A percentile compares a stretch with the other conserved stretches of the same genome.
phyloP scores from a whole-genome alignment of 1,140 invertebrate species.

The Tigriopus japonicus region DNA sequence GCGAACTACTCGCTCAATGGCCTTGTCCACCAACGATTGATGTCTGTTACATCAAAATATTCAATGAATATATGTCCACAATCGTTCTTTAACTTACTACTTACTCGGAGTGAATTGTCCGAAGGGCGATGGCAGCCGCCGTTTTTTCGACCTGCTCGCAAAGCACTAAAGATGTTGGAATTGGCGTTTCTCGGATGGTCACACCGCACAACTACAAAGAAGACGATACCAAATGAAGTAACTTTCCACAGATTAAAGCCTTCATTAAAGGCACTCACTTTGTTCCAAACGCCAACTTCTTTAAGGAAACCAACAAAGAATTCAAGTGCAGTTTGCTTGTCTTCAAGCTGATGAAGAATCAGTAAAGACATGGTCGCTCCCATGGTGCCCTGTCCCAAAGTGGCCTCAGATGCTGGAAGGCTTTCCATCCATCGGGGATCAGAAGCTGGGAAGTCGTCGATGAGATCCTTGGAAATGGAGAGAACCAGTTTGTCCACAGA shows the following conservation, averaged over 20 bases:
- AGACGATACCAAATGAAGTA: slow-evolving; percentile 13
- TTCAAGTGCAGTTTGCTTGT: slow-evolving; percentile 58
- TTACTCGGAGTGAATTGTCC: slow-evolving; percentile 41
- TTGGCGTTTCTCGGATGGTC: slow-evolving; percentile 34
- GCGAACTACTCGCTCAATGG: background rate
- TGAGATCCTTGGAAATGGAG: slow-evolving; percentile 50
- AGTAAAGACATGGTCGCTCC: slow-evolving; percentile 42
- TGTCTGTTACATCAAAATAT: background rate
- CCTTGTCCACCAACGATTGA: slow-evolving; percentile 13
- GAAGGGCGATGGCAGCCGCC: slow-evolving; percentile 45
- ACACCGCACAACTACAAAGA: slow-evolving; percentile 33
- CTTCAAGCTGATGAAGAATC: slow-evolving; percentile 56
- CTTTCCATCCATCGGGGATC: slow-evolving; percentile 60
- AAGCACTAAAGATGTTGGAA: slow-evolving; percentile 43
- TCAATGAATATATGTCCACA: background rate
- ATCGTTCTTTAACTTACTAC: slow-evolving; percentile 12
- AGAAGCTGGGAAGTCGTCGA: slow-evolving; percentile 66
- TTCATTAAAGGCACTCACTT: slow-evolving; percentile 28
- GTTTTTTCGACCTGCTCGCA: slow-evolving; percentile 53
- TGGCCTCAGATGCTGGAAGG: slow-evolving; percentile 21
- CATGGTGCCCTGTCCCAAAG: slow-evolving; percentile 7
- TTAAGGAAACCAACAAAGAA: slow-evolving; percentile 43
- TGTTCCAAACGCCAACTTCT: slow-evolving; percentile 46
- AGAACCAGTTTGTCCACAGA: slow-evolving; percentile 44
- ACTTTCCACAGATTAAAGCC: background rate